Base-by-base conservation (phyloP, 2,797 vertebrate genomes). In the Australoheros facetus region DNA sequence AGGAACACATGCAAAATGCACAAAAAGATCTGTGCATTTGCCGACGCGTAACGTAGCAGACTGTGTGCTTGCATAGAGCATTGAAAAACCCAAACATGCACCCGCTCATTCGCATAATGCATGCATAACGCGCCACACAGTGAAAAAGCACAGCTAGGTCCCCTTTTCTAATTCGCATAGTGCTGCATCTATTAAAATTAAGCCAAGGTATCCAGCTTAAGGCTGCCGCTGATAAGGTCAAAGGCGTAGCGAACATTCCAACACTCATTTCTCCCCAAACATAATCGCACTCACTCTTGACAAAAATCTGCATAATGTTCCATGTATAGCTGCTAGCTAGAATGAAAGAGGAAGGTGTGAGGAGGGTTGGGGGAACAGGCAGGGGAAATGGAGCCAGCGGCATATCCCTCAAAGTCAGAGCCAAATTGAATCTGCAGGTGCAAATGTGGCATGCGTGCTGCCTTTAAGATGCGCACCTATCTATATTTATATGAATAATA, bases 401-500 rank as follows among this genome's bases (percentile, higher is more conserved):
- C 87, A 87, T 90, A 93, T 94, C 91, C 91, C 90, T 94, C 89
- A 94, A 93, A 94, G 91, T 92, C 91, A 83, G 81, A 80, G 72
- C 69, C 88, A 93, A 94, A 95, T 95, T 93, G 85, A 96, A 94
- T 95, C 91, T 90, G 88, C 93, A 94, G 91, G 92, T 94, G 91
- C 92, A 93, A 95, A 94, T 92, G 90, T 92, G 89, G 84, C 89
- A 86, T 89, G 87, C 81, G 85, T 86, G 86, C 87, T 88, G 85
- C 83, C 87, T 90, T 81, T 59, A 80, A 87, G 93, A 93, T 88
- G 87, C 81, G 74, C 90, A 83, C 91, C 90, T 91, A 92, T 93
- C 94, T 92, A 91, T 93, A 93, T 94, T 91, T 93, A 93, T 93
- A 94, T 94, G 86, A 95, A 95, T 95, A 93, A 96, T 93, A 95